A percentile compares a stretch with the other conserved stretches of the same genome.
phyloP scores from a whole-genome alignment of 2,113 vertebrate genomes.

The Oxyura jamaicensis region DNA sequence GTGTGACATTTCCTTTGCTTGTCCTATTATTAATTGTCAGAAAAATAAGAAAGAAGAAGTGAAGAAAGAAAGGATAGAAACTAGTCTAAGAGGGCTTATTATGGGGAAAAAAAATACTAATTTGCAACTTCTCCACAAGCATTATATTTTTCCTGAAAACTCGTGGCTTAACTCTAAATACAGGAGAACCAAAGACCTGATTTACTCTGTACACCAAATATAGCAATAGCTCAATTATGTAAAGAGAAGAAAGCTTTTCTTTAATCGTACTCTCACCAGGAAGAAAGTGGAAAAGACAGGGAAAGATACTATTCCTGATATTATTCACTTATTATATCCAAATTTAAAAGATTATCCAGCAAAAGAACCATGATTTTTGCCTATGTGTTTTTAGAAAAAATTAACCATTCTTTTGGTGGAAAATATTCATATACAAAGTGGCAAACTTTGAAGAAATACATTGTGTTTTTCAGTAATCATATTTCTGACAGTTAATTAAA shows the following conservation, averaged over 20 bases:
- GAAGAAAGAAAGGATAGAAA: background rate
- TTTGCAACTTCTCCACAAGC: conserved; percentile 11
- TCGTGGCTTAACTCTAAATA: conserved; percentile 6
- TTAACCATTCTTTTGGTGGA: background rate
- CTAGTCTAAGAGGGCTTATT: background rate
- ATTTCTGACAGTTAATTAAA: conserved; percentile 1
- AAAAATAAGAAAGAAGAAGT: background rate
- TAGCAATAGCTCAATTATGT: background rate
- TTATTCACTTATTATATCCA: background rate
- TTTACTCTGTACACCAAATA: background rate
- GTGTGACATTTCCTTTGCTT: conserved; percentile 1
- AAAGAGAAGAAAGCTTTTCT: background rate
- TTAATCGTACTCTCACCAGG: background rate
- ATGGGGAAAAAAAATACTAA: background rate
- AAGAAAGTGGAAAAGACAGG: background rate
- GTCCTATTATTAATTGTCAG: background rate
- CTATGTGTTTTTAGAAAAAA: background rate
- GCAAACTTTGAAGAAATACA: background rate
- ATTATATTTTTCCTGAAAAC: conserved; percentile 28
- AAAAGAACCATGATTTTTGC: background rate
- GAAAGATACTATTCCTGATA: background rate
- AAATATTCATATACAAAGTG: background rate
- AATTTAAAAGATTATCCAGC: background rate
- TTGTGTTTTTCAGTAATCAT: background rate
- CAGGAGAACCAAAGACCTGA: background rate